Base-by-base conservation (phyloP, 2,797 vertebrate genomes). In the Neoniphon sammara region DNA sequence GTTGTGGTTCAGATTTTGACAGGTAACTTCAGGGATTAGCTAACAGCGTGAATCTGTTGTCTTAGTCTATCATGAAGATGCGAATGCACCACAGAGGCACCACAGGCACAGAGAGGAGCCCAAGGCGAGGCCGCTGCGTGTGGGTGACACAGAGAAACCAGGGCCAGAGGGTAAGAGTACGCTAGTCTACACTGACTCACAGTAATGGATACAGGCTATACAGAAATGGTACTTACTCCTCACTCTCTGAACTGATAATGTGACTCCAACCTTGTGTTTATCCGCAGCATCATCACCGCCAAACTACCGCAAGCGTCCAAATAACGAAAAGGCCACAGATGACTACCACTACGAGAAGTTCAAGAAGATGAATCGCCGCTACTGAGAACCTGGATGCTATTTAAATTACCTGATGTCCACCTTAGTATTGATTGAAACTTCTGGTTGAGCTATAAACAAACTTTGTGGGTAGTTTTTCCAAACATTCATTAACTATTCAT, bases 261-360 rank as follows among this genome's bases (percentile, higher is more conserved):
- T 27, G n/a, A 25, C 47, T 5, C 57, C 18, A 49, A 10, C 15
- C 15, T 27, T 69, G 21, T 49, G 11, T 36, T 49, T 69, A 21
- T 39, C 5, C 12, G 31, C 18, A 70, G 79, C 62, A 92, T 88
- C 95, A 1, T 94, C 96, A 56, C 96, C 96, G 52, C 96, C 96
- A 0, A 97, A 95, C 87, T 91, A 84, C 75, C 97, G 97, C 78
- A 99, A 99, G 81, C 96, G 98, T 5, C 98, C 98, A 0, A 95
- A 97, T 69, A 98, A 98, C 0, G 98, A 99, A 81, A 99, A 99
- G 85, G 98, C 97, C 60, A 98, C 97, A 0, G 98, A 99, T 25
- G 98, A 99, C 86, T 99, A 99, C 84, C 98, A 99, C 85, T 99
- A 99, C 17, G 98, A 99, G 91, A 99, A 98, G 84, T 99, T 99